A percentile compares a stretch with the other conserved stretches of the same genome.
Evolutionary conservation across 2,888 invertebrate genomes (phyloP).

Genomic region (Andrena bicolor): DNA sequence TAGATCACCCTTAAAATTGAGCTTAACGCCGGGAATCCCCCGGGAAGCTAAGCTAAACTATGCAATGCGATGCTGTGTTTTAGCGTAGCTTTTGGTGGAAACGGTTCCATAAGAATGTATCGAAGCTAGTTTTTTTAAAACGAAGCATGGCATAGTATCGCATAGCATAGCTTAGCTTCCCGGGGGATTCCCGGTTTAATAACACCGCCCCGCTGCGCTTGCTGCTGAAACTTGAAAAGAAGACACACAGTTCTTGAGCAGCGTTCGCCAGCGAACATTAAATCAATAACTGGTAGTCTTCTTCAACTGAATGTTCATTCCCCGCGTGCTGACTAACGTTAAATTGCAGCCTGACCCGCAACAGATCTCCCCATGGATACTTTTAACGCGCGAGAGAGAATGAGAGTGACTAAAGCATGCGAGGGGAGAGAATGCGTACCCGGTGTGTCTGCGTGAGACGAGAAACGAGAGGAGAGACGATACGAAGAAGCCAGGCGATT

Average conservation of each 20-base stretch:
- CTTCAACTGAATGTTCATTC: background rate
- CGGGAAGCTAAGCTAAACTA: too few species aligned
- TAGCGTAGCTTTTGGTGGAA: too few species aligned
- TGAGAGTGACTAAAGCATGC: slow-evolving; percentile 1
- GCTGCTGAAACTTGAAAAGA: background rate
- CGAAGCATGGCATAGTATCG: too few species aligned
- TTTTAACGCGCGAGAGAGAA: slow-evolving; percentile 43
- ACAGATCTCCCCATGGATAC: slow-evolving; percentile 39
- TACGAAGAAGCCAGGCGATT: slow-evolving; percentile 64
- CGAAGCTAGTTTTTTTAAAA: too few species aligned
- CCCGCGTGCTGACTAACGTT: background rate
- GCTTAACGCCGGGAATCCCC: background rate
- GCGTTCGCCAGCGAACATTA: too few species aligned
- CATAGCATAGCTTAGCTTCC: too few species aligned
- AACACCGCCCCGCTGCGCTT: background rate
- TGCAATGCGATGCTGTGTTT: too few species aligned
- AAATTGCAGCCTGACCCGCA: slow-evolving; percentile 31
- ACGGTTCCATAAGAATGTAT: too few species aligned
- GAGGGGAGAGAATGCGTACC: background rate
- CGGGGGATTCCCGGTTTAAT: too few species aligned
- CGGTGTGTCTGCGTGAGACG: slow-evolving; percentile 12
- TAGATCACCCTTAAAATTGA: background rate
- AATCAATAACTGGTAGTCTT: background rate
- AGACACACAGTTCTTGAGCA: background rate
- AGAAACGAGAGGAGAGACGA: slow-evolving; percentile 49